phyloP scores from a whole-genome alignment of 2,113 vertebrate species.

The Sprattus sprattus region DNA sequence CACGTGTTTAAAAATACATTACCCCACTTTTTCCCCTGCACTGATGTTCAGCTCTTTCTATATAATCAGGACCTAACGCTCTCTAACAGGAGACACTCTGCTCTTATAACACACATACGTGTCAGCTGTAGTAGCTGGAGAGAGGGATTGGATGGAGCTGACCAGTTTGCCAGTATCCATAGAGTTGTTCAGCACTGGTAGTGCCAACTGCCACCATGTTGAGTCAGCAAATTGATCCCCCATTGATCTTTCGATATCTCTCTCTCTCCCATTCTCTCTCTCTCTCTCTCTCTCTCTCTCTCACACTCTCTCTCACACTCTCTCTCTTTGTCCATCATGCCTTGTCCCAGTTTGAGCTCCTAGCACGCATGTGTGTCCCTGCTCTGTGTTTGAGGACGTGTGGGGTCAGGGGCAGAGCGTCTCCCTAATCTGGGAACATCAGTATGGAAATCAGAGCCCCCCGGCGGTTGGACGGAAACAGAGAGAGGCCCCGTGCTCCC shows the following conservation, averaged over 20 bases:
- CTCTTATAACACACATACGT: background rate
- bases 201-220: background rate
- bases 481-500: background rate
- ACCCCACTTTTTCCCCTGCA: background rate
- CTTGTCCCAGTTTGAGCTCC: background rate
- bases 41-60: background rate
- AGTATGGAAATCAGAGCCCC: background rate
- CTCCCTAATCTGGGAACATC: background rate
- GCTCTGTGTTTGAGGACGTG: background rate
- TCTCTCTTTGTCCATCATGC: background rate
- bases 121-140: background rate
- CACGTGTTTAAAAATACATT: conserved; percentile 6
- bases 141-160: background rate
- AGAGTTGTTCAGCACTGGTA: background rate
- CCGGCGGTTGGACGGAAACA: conserved; percentile 5
- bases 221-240: background rate
- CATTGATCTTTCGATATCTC: background rate
- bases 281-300: no score
- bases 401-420: background rate
- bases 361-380: background rate
- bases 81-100: background rate
- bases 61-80: background rate
- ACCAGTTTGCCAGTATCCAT: background rate
- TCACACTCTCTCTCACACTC: no score
- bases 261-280: no score